Evolutionary conservation across 2,113 vertebrate species (phyloP).

Genomic region (Dissostichus mawsoni): DNA sequence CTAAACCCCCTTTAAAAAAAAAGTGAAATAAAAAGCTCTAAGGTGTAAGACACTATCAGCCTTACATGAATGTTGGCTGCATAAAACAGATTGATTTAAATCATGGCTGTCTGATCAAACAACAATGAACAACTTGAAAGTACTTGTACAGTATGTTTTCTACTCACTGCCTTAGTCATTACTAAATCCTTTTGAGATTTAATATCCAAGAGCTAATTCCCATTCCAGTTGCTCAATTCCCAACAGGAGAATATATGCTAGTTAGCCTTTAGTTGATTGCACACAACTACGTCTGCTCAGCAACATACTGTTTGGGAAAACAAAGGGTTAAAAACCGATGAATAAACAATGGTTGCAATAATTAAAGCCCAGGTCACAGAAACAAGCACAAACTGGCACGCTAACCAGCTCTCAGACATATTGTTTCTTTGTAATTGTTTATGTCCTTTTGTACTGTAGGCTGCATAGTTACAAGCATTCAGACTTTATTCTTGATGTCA

Average conservation of each 20-base stretch:
- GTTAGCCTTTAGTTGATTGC: constrained; percentile 8
- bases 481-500: constrained; percentile 25
- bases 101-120: not conserved
- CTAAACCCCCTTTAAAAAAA: not conserved
- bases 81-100: not conserved
- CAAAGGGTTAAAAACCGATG: constrained; percentile 41
- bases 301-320: not conserved
- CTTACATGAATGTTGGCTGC: not conserved
- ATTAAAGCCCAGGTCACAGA: constrained; percentile 50
- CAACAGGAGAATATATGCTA: constrained; percentile 6
- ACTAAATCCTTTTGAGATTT: not conserved
- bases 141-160: not conserved
- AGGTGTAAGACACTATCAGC: not conserved
- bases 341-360: constrained; percentile 67
- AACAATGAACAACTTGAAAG: not conserved
- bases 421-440: constrained; percentile 32
- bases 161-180: not conserved
- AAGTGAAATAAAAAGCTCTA: not conserved
- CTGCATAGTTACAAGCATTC: constrained; percentile 32
- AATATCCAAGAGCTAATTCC: constrained; percentile 6
- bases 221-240: constrained; percentile 5
- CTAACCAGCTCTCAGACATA: constrained; percentile 29
- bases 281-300: not conserved
- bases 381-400: constrained; percentile 41
- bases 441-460: constrained; percentile 17